Conservation (phyloP, 1,140 invertebrate genomes). For the Drosophila carrolli region DNA sequence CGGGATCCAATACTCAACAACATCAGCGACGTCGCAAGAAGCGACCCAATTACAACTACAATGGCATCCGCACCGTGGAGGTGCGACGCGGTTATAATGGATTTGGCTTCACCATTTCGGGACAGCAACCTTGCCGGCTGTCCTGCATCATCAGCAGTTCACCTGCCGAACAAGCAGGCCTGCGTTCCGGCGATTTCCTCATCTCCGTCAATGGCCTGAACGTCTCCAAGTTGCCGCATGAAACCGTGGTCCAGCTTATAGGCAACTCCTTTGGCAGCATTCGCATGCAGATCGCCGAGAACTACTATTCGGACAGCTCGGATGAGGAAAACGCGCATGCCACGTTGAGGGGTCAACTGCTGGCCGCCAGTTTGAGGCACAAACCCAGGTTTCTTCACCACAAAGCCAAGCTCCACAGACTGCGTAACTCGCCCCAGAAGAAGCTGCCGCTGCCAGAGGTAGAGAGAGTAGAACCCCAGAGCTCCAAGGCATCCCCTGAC, state of each 20-base stretch:
- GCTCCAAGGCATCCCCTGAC: slow-evolving; percentile 19
- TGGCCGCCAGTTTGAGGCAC: slow-evolving; percentile 64
- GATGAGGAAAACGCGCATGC: slow-evolving; percentile 79
- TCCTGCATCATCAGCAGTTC: slow-evolving; percentile 94
- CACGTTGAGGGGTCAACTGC: slow-evolving; percentile 55
- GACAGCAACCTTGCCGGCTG: slow-evolving; percentile 95
- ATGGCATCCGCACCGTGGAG: slow-evolving; percentile 91
- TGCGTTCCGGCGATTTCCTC: slow-evolving; percentile 95
- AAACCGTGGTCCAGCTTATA: slow-evolving; percentile 96
- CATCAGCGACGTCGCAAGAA: slow-evolving; percentile 84
- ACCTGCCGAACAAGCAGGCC: slow-evolving; percentile 93
- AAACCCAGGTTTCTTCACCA: slow-evolving; percentile 77
- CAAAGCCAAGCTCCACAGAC: slow-evolving; percentile 74
- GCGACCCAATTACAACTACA: slow-evolving; percentile 82
- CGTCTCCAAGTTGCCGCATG: slow-evolving; percentile 95
- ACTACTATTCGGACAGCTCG: slow-evolving; percentile 93
- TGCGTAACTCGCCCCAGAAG: slow-evolving; percentile 79
- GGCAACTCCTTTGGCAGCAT: slow-evolving; percentile 92
- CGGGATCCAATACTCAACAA: slow-evolving; percentile 29
- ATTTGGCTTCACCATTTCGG: slow-evolving; percentile 97
- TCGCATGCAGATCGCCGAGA: slow-evolving; percentile 93
- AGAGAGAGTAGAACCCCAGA: slow-evolving; percentile 20
- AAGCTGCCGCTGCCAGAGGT: slow-evolving; percentile 45
- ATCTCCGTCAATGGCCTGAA: slow-evolving; percentile 95
- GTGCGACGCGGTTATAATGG: slow-evolving; percentile 93